These are phyloP conservation scores for Lithophane semibrunnea DNA, from an alignment of 2,888 invertebrate genomes.

Conservation along the genomic window DNA sequence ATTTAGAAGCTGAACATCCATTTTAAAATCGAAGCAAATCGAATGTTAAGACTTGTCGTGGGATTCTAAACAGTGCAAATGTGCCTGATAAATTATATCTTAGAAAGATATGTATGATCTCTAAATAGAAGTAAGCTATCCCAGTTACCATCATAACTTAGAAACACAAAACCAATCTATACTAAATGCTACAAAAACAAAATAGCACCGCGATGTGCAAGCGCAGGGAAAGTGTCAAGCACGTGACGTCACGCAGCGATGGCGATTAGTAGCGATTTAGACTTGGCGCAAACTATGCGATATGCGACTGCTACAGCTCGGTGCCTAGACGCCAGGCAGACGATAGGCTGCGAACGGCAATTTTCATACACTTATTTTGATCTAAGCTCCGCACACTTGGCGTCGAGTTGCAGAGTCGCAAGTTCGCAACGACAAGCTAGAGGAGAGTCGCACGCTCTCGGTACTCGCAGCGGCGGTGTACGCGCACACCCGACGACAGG, in stretches of 20 bases:
- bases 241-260: constrained; percentile 39
- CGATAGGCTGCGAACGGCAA: too few species aligned
- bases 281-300: too few species aligned
- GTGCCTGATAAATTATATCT: background rate
- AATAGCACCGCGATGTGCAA: background rate
- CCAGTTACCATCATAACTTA: background rate
- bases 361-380: too few species aligned
- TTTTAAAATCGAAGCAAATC: background rate
- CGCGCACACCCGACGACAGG: too few species aligned
- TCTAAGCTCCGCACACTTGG: too few species aligned
- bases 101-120: background rate
- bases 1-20: background rate
- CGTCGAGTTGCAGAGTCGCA: too few species aligned
- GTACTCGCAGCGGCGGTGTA: too few species aligned
- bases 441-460: too few species aligned
- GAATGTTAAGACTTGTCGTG: background rate
- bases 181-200: constrained; percentile 34
- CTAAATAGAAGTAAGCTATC: background rate
- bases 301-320: too few species aligned
- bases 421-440: too few species aligned
- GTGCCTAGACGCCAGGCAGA: too few species aligned
- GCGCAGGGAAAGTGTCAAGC: constrained; percentile 58
- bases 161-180: constrained; percentile 15
- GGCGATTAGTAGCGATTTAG: constrained; percentile 41
- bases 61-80: background rate